Percentiles rank a stretch among this genome's conserved stretches.
Evolutionary conservation across 2,888 invertebrate genomes (phyloP).

Genomic region (Nephrocerus scutellatus): DNA sequence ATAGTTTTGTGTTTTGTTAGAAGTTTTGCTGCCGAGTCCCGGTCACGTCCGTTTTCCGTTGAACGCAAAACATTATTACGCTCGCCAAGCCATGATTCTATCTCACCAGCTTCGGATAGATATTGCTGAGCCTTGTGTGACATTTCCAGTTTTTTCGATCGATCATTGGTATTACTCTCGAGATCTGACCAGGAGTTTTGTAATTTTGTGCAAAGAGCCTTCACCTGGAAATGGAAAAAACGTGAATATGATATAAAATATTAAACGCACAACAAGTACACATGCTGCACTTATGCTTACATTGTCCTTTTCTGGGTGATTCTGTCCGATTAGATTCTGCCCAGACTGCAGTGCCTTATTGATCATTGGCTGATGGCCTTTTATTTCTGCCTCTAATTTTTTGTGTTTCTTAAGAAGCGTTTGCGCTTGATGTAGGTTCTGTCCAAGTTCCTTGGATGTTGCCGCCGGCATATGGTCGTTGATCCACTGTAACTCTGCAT

Average conservation of each 20-base stretch:
- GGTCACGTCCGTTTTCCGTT: slow-evolving; percentile 82
- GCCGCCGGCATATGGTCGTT: slow-evolving; percentile 80
- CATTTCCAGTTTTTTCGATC: slow-evolving; percentile 72
- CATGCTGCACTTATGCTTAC: too few species aligned
- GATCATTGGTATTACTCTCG: slow-evolving; percentile 60
- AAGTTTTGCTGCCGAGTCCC: slow-evolving; percentile 85
- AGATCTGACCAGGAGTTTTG: slow-evolving; percentile 69
- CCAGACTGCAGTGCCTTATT: slow-evolving; percentile 79
- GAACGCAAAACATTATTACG: slow-evolving; percentile 72
- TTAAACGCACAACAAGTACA: slow-evolving; percentile 37
- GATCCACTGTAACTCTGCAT: slow-evolving; percentile 92
- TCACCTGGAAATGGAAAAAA: too few species aligned
- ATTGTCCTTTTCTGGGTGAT: slow-evolving; percentile 73
- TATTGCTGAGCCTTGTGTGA: slow-evolving; percentile 87
- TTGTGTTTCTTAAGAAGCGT: slow-evolving; percentile 88
- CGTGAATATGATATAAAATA: slow-evolving; percentile 41
- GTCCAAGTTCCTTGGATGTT: slow-evolving; percentile 65
- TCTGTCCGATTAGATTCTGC: slow-evolving; percentile 61
- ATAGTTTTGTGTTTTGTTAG: slow-evolving; percentile 92
- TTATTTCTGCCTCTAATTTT: slow-evolving; percentile 84
- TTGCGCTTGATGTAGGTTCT: slow-evolving; percentile 87
- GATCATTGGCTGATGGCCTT: slow-evolving; percentile 77
- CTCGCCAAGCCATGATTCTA: slow-evolving; percentile 89
- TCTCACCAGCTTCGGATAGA: slow-evolving; percentile 82
- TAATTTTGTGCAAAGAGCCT: slow-evolving; percentile 65